phyloP scores from a whole-genome alignment of 2,113 vertebrate genomes.

The Sula dactylatra region DNA sequence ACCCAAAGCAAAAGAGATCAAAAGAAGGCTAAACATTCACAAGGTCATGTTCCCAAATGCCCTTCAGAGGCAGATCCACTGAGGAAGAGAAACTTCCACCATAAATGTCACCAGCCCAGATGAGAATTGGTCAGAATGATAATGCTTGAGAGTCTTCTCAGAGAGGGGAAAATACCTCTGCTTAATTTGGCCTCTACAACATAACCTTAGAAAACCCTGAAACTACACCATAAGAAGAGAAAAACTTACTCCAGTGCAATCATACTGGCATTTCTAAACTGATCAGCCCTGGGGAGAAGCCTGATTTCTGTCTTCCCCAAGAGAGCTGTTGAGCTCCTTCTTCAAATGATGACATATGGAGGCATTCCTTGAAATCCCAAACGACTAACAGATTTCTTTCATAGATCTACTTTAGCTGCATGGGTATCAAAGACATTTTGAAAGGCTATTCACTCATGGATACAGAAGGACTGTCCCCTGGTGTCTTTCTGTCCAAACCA shows the following conservation, averaged over 20 bases:
- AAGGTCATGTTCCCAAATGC: neutral
- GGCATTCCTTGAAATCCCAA: conserved; percentile 31
- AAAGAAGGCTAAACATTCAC: neutral
- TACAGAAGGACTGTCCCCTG: neutral
- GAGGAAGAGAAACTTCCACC: neutral
- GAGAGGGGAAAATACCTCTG: neutral
- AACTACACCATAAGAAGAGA: neutral
- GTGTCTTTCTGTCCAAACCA: neutral
- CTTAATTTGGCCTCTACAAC: neutral
- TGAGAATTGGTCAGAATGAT: neutral
- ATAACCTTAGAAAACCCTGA: neutral
- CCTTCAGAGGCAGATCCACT: neutral
- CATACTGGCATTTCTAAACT: neutral
- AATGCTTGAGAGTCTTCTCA: neutral
- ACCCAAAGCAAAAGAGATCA: neutral
- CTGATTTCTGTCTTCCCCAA: neutral
- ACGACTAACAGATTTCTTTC: neutral
- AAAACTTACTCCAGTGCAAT: neutral
- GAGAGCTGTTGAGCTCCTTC: neutral
- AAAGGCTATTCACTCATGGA: neutral
- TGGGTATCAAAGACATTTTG: neutral
- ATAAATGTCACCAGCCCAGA: neutral
- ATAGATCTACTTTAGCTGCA: neutral
- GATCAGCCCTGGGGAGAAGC: neutral
- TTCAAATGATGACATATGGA: neutral